Conservation (phyloP, 2,113 vertebrate genomes). For the Lamprotornis superbus region DNA sequence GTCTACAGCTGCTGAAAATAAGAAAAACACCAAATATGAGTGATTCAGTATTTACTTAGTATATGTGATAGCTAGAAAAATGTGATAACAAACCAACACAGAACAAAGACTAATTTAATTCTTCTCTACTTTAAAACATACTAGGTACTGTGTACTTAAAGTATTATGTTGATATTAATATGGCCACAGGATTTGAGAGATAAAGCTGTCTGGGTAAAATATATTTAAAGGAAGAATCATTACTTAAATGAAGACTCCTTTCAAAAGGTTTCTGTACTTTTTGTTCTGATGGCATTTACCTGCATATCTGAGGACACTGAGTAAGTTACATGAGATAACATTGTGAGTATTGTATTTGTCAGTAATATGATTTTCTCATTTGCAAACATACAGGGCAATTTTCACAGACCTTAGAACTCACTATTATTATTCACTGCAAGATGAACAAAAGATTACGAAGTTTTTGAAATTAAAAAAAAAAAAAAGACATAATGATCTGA, state of each 20-base stretch:
- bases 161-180: neutral
- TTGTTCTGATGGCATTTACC: neutral
- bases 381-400: neutral
- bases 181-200: neutral
- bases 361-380: neutral
- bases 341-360: neutral
- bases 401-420: neutral
- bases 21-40: neutral
- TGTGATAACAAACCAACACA: neutral
- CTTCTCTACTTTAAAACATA: neutral
- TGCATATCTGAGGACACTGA: neutral
- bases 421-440: neutral
- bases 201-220: neutral
- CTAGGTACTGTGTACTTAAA: neutral
- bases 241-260: neutral
- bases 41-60: neutral
- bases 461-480: neutral
- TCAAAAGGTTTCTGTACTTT: neutral
- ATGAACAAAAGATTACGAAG: neutral
- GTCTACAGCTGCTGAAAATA: constrained; percentile 86
- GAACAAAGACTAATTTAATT: neutral
- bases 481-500: neutral
- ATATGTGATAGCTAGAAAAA: neutral
- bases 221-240: neutral
- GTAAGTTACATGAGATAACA: neutral